Evolutionary conservation across 2,888 invertebrate species (phyloP).

Genomic region (Dasypolia templi): DNA sequence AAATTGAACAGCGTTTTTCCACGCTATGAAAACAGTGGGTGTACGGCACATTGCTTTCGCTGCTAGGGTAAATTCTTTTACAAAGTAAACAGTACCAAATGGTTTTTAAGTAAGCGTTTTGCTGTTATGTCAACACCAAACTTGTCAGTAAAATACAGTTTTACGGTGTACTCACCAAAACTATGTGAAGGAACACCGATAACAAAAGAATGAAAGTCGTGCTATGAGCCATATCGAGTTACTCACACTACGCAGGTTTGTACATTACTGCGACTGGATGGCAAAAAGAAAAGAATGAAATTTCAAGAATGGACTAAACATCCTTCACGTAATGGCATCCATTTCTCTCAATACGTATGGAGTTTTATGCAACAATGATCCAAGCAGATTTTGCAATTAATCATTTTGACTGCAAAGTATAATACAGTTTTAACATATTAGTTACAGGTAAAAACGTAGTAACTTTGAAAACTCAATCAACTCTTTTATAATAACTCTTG

Average conservation of each 20-base stretch:
- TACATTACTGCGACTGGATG: slow-evolving; percentile 64
- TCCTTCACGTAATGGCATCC: slow-evolving; percentile 72
- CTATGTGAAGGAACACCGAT: slow-evolving; percentile 59
- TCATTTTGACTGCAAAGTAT: background rate
- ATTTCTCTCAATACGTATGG: slow-evolving; percentile 62
- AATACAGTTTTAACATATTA: too few species aligned
- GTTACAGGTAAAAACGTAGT: background rate
- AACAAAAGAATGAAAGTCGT: slow-evolving; percentile 64
- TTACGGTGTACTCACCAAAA: slow-evolving; percentile 62
- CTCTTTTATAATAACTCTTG: background rate
- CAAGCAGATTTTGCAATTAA: slow-evolving; percentile 10
- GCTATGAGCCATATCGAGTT: slow-evolving; percentile 73
- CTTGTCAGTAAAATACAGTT: slow-evolving; percentile 25
- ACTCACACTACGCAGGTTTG: slow-evolving; percentile 61
- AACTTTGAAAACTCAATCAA: too few species aligned
- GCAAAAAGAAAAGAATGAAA: slow-evolving; percentile 66
- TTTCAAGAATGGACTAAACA: slow-evolving; percentile 78
- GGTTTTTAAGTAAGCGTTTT: slow-evolving; percentile 43
- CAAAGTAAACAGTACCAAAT: slow-evolving; percentile 38
- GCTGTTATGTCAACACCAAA: slow-evolving; percentile 7
- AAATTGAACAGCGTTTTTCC: slow-evolving; percentile 18
- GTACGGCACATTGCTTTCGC: slow-evolving; percentile 28
- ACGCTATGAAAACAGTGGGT: slow-evolving; percentile 34
- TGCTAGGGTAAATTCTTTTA: slow-evolving; percentile 19
- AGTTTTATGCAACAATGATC: slow-evolving; percentile 52